Base-by-base conservation (phyloP, 2,797 vertebrate genomes). In the Australoheros facetus region DNA sequence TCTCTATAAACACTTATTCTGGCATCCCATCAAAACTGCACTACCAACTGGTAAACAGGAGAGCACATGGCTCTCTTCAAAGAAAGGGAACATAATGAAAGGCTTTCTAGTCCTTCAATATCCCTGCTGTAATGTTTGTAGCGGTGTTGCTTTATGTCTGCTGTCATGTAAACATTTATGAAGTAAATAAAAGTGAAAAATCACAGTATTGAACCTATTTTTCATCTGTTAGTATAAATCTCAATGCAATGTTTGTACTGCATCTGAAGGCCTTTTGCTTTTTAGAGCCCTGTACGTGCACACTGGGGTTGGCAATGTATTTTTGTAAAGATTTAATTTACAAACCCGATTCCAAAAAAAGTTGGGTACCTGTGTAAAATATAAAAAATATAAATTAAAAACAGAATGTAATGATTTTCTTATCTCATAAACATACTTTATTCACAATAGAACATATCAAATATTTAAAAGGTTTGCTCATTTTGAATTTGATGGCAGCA, bases 21-120 rank as follows among this genome's bases (percentile, higher is more conserved):
- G 84, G 90, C 77, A 1, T 69, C 8, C 62, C 34, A 64, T 86
- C 85, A 89, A 82, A 90, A 89, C 58, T 86, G 80, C 88, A 88
- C 83, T 73, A 82, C 60, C 66, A 60, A 73, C 48, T 74, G 87
- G 56, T 83, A 89, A 87, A 87, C 84, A 88, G 73, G 39, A 42
- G 13, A 79, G 56, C 83, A 91, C 85, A 91, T 84, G 86, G 88
- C 83, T 76, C 56, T 77, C 69, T 73, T 54, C 13, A 48, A 30
- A 66, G 73, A 57, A 56, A 21, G 17, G n/a, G 66, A 80, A 72
- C 75, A 81, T 79, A 72, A 77, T 30, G 11, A 77, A 58, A 70
- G 73, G 79, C 73, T 78, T 87, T 83, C 79, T 51, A 76, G 69
- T 70, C 48, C 60, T 48, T 88, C 71, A 55, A 8, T 80, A 78